Base-by-base conservation (phyloP, 2,797 vertebrate species). In the Cyprinella venusta region DNA sequence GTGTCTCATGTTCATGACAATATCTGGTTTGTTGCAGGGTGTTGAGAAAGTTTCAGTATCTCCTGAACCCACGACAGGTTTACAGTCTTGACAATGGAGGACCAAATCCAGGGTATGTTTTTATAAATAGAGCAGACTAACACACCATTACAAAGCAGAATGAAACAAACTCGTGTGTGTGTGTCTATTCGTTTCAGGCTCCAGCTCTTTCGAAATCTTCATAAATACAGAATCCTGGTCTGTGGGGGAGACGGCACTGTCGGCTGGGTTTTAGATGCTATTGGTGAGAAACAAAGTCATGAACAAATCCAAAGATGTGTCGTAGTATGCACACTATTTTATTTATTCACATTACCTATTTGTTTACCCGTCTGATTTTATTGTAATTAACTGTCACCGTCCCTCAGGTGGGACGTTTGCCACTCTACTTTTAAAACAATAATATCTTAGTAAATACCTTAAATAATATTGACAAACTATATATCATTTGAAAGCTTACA, bases 171-270 rank as follows among this genome's bases (percentile, higher is more conserved):
- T 15, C 48, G 18, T 5, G 12, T 16, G 8, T 45, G 18, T 48
- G 18, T 74, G 6, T 36, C 18, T 74, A 12, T 64, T 18, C 16
- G 12, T 86, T 87, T 80, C 92, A 98, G 97, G 76, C 93, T 98
- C 0, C 95, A 93, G 82, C 95, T 98, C 87, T 97, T 98, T 91
- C 94, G 90, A 72, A 96, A 95, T 19, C 90, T 97, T 80, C 91
- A 85, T 5, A 83, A 95, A 24, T 96, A 92, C 90, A 94, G 96
- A 67, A 92, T 98, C 86, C 89, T 98, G 91, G 96, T 95, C 33
- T 97, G 97, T 54, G 97, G 97, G 1, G 97, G 97, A 36, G 97
- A 98, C 0, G 97, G 97, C 84, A 98, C 97, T 0, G 97, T 97
- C 2, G 97, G 97, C n/a, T 98, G 97, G 97, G 94, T 98, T 85